Evolutionary conservation across 2,113 vertebrate species (phyloP).

Genomic region (mouse (Mus musculus)): DNA sequence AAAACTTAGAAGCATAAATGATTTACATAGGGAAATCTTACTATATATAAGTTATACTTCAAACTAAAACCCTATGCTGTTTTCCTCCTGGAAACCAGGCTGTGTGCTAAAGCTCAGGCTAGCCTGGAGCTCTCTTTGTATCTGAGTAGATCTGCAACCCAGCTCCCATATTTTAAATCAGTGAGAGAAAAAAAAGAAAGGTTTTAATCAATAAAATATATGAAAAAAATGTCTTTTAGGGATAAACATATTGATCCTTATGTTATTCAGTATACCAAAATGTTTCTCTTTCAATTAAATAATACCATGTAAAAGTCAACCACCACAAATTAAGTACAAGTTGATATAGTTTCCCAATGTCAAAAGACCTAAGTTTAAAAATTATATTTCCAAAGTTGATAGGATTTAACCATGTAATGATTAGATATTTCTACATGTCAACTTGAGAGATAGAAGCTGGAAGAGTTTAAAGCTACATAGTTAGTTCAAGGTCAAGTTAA

Average conservation of each 20-base stretch:
- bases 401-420: background rate
- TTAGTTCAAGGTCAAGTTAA: background rate
- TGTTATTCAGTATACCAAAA: background rate
- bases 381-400: background rate
- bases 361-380: conserved; percentile 11
- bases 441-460: background rate
- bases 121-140: background rate
- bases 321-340: background rate
- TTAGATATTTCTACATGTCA: conserved; percentile 29
- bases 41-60: background rate
- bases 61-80: background rate
- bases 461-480: background rate
- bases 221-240: conserved; percentile 21
- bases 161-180: background rate
- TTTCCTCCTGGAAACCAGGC: background rate
- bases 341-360: background rate
- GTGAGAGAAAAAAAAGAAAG: background rate
- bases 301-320: conserved; percentile 7
- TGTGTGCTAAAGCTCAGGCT: background rate
- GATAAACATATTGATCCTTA: background rate
- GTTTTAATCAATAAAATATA: conserved; percentile 31
- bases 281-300: conserved; percentile 4
- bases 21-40: background rate
- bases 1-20: conserved; percentile 1
- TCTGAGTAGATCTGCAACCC: background rate